Evolutionary conservation across 2,888 invertebrate genomes (phyloP), one percentile per base, ranked within the genome.

Genomic region (Andrena trimmerana): DNA sequence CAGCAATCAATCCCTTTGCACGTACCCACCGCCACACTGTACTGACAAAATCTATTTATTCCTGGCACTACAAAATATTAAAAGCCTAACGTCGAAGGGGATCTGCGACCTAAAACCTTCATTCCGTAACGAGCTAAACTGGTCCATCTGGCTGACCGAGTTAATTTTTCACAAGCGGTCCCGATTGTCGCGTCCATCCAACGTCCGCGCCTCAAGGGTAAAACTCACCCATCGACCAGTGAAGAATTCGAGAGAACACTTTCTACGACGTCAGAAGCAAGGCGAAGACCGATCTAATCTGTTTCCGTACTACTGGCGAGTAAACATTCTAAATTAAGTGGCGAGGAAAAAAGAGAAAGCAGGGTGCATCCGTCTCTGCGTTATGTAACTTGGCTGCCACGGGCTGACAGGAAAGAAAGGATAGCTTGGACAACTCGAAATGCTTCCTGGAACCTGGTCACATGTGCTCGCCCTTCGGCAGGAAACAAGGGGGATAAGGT

Each of bases 391-490:
- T 7, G 4, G 52, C 48, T 27, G 50, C 50, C 62, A 77, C 59
- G 67, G 62, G 59, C 73, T 67, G 78, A 69, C 79, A 70, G 68
- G 70, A 67, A 69, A 63, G 48, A 52, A 70, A 80, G 29, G 75
- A 71, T 76, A 71, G 20, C n/a, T 67, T 16, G 62, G 76, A 62
- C 77, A 71, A 62, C 75, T 79, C 48, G 63, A 79, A 79, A 80
- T 62, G 29, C 66, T 80, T 85, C 73, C 86, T 67, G 75, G 79
- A 72, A 83, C 29, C 63, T 48, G 50, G 74, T 60, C 82, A 57
- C 88, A 87, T 76, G 79, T 87, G 89, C 83, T 82, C 60, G 70
- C 86, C 86, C 84, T 86, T 87, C 76, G 71, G 65, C 84, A 79
- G 86, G 81, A 87, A 88, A 67, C 74, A 77, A 77, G 52, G 69